Evolutionary conservation across 2,797 vertebrate species (phyloP).

Genomic region (Cryptoblepharus egeriae): DNA sequence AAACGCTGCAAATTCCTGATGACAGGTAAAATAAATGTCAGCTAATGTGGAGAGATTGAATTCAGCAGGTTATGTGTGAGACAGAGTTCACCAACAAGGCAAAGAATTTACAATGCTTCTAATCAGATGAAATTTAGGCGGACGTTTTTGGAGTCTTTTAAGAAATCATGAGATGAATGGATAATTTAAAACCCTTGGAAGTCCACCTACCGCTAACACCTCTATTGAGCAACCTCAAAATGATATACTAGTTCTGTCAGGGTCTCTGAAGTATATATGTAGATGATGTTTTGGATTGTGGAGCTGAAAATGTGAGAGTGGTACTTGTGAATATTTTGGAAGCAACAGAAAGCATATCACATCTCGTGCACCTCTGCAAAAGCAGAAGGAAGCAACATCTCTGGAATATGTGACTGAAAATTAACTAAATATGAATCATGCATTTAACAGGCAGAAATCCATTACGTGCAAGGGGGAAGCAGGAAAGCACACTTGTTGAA

Average conservation of each 20-base stretch:
- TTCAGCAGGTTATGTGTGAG: slow-evolving; percentile 21
- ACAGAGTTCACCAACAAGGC: slow-evolving; percentile 37
- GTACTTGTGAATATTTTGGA: background rate
- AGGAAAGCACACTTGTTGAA: too few species aligned
- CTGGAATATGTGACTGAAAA: too few species aligned
- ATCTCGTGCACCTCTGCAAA: too few species aligned
- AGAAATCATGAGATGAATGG: slow-evolving; percentile 47
- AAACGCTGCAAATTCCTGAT: background rate
- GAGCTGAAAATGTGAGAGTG: background rate
- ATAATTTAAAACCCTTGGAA: slow-evolving; percentile 1
- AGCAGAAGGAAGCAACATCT: too few species aligned
- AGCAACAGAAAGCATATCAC: background rate
- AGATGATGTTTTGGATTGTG: background rate
- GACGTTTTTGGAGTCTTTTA: slow-evolving; percentile 52
- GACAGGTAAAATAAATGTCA: slow-evolving; percentile 37
- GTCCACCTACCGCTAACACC: background rate
- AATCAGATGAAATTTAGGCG: slow-evolving; percentile 46
- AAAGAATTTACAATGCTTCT: slow-evolving; percentile 35
- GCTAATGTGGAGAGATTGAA: slow-evolving; percentile 32
- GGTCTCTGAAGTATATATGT: background rate
- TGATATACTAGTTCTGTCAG: background rate
- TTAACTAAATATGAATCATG: too few species aligned
- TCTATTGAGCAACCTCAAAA: background rate
- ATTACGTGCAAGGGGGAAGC: too few species aligned
- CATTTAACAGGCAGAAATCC: too few species aligned